Evolutionary conservation across 2,888 invertebrate species (phyloP).

Genomic region (Synergus gifuensis): DNA sequence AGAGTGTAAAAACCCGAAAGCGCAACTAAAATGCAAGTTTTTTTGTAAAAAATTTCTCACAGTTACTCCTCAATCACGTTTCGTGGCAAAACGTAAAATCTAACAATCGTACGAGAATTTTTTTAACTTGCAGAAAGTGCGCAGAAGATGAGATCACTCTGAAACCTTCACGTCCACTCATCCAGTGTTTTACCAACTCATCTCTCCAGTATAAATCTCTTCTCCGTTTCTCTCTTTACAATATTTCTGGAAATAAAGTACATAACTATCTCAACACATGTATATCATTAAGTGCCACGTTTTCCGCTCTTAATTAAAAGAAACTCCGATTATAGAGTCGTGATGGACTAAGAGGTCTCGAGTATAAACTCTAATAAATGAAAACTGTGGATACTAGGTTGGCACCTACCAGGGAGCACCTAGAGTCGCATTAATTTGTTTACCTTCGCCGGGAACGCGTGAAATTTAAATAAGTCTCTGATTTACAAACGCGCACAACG

Average conservation of each 20-base stretch:
- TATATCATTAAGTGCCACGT: constrained; percentile 60
- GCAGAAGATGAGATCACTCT: not conserved
- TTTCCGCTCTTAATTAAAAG: constrained; percentile 62
- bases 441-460: constrained; percentile 34
- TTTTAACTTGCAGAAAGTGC: not conserved
- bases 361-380: constrained; percentile 22
- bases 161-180: not conserved
- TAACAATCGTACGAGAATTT: not conserved
- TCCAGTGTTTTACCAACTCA: not conserved
- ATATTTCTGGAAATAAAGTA: not conserved
- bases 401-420: constrained; percentile 12
- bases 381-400: constrained; percentile 21
- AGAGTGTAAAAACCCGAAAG: not conserved
- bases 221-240: not conserved
- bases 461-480: constrained; percentile 39
- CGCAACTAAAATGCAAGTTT: not conserved
- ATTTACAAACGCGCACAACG: constrained; percentile 36
- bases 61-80: not conserved
- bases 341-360: constrained; percentile 4
- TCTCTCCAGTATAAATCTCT: not conserved
- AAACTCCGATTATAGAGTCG: constrained; percentile 40
- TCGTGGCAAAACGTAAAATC: not conserved
- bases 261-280: constrained; percentile 2
- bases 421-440: constrained; percentile 30
- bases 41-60: not conserved